Conservation (phyloP, 2,888 invertebrate genomes). For the Stenchaetothrips biformis region DNA sequence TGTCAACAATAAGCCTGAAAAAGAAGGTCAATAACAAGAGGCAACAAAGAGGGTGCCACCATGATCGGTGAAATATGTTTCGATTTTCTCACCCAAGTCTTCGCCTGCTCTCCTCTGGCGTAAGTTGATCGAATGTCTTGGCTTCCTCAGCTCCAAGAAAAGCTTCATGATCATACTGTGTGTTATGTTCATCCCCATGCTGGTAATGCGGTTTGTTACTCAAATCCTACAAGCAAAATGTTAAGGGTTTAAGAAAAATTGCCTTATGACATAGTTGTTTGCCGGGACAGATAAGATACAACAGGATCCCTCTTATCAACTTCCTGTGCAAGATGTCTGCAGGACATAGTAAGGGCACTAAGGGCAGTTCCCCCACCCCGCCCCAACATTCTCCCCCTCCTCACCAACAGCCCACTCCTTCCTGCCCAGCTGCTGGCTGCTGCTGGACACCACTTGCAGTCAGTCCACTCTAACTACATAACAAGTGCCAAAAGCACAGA, state of each 20-base stretch:
- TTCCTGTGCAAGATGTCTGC: background rate
- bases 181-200: constrained; percentile 70
- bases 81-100: constrained; percentile 62
- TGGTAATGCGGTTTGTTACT: constrained; percentile 75
- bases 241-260: background rate
- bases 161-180: constrained; percentile 94
- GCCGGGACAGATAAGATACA: background rate
- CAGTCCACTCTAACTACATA: background rate
- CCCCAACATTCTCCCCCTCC: background rate
- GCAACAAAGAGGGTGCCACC: constrained; percentile 27
- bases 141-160: constrained; percentile 89
- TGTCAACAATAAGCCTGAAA: constrained; percentile 81
- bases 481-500: background rate
- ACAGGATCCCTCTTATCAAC: background rate
- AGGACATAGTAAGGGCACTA: background rate
- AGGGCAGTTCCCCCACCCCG: background rate
- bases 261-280: constrained; percentile 27
- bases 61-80: constrained; percentile 21
- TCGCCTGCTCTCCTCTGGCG: constrained; percentile 91
- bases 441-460: background rate
- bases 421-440: background rate
- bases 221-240: constrained; percentile 52
- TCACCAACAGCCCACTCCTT: background rate
- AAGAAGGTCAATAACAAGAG: constrained; percentile 33
- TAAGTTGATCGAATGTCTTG: constrained; percentile 86